Conservation (phyloP, 2,113 vertebrate species). For the Rattus rattus region DNA sequence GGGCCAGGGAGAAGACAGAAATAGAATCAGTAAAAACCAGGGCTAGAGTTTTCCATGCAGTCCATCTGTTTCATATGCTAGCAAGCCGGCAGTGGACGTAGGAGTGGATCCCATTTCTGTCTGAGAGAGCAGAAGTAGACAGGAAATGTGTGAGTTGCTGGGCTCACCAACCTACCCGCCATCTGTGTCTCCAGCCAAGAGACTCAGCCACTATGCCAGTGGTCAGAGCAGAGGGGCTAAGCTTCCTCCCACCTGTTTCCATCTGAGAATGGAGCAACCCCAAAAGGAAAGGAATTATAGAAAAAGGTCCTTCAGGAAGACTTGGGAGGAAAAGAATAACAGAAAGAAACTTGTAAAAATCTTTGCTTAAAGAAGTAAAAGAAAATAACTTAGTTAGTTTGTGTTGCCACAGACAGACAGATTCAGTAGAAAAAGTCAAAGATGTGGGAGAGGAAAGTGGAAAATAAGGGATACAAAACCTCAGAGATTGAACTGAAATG, state of each 20-base stretch:
- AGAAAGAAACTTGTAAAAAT: conserved; percentile 12
- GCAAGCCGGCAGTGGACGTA: conserved; percentile 75
- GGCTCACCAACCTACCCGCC: conserved; percentile 77
- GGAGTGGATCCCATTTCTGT: conserved; percentile 83
- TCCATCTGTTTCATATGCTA: conserved; percentile 79
- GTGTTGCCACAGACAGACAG: neutral
- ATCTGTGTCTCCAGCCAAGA: conserved; percentile 73
- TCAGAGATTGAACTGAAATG: neutral
- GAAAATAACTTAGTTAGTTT: neutral
- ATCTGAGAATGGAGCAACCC: neutral
- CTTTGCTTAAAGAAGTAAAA: conserved; percentile 36
- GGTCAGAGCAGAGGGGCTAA: conserved; percentile 38
- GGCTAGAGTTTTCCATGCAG: conserved; percentile 75
- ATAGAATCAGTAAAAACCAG: conserved; percentile 78
- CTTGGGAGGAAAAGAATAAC: neutral
- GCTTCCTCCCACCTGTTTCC: neutral
- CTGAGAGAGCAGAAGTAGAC: conserved; percentile 80
- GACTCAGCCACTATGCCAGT: conserved; percentile 46
- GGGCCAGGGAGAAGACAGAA: conserved; percentile 71
- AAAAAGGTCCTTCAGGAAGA: neutral
- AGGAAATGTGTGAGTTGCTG: conserved; percentile 79
- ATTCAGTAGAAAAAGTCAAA: neutral
- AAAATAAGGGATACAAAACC: conserved; percentile 18
- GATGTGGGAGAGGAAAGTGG: neutral
- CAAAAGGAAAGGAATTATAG: neutral